These are phyloP conservation scores for Hassar affinis DNA, from an alignment of 2,113 vertebrate species.

Conservation along the genomic window DNA sequence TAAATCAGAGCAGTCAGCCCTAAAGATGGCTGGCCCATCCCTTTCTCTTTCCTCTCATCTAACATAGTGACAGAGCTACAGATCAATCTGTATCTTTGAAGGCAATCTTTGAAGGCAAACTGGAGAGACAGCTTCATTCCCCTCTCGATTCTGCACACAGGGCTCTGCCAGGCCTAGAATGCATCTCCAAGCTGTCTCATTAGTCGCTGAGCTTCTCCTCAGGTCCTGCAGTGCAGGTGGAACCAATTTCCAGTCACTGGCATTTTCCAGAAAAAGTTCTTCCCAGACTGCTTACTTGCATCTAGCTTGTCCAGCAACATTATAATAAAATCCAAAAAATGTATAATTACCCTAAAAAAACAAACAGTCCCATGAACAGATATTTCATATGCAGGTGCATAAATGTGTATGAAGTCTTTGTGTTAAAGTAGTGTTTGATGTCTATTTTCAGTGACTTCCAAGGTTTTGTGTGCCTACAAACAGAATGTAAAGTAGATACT, in stretches of 20 bases:
- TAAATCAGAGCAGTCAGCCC: conserved; percentile 41
- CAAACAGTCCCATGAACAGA: neutral
- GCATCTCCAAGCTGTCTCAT: conserved; percentile 47
- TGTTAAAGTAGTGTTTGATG: conserved; percentile 15
- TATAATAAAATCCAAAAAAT: conserved; percentile 13
- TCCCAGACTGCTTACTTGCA: neutral
- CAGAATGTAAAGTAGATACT: neutral
- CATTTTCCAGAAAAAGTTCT: conserved; percentile 28
- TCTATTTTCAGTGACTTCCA: conserved; percentile 3
- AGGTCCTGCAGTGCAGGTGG: conserved; percentile 32
- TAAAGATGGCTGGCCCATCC: conserved; percentile 27
- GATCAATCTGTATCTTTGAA: conserved; percentile 44
- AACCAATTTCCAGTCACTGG: conserved; percentile 26
- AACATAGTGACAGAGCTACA: conserved; percentile 37
- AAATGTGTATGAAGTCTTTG: conserved; percentile 13
- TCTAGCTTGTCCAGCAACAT: conserved; percentile 8
- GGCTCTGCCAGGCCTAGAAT: conserved; percentile 38
- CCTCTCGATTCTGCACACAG: conserved; percentile 1
- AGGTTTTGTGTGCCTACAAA: neutral
- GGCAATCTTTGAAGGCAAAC: conserved; percentile 43
- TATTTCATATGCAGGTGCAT: conserved; percentile 6
- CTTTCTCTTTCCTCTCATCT: conserved; percentile 38
- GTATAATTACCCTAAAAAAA: conserved; percentile 23
- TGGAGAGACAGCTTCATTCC: conserved; percentile 44
- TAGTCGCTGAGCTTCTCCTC: conserved; percentile 34